phyloP scores from a whole-genome alignment of 2,888 invertebrate species.

The Sarcophaga subvicina region DNA sequence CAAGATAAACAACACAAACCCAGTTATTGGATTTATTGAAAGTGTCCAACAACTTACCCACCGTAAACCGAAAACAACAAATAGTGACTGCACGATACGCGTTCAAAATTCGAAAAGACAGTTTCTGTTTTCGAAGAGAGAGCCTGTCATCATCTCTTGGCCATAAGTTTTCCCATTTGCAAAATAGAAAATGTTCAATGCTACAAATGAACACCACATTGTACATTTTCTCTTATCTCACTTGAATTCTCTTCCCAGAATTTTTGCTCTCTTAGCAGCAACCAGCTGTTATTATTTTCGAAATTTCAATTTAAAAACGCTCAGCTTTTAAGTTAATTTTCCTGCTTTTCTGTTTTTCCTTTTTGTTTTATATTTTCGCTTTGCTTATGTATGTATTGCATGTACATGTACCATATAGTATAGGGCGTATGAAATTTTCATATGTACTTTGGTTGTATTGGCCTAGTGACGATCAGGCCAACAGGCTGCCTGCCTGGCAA shows the following conservation, averaged over 20 bases:
- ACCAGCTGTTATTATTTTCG: conserved; percentile 40
- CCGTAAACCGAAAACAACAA: conserved; percentile 45
- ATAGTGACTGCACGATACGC: conserved; percentile 63
- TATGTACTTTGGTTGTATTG: neutral
- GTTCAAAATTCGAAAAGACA: conserved; percentile 77
- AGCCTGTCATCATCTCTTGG: neutral
- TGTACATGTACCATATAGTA: neutral
- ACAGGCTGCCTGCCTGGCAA: conserved; percentile 7
- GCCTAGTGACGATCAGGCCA: neutral
- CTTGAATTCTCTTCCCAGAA: neutral
- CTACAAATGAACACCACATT: conserved; percentile 62
- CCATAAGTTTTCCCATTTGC: neutral
- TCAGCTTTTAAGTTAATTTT: conserved; percentile 50
- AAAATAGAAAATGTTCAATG: neutral
- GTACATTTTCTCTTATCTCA: neutral
- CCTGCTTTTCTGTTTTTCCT: neutral
- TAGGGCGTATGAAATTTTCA: neutral
- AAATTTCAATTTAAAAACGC: conserved; percentile 22
- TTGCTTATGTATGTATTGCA: too few relatives aligned
- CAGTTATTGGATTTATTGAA: conserved; percentile 52
- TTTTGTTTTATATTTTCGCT: too few relatives aligned
- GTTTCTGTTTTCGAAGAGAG: conserved; percentile 44
- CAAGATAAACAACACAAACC: conserved; percentile 37
- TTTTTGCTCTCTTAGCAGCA: conserved; percentile 9
- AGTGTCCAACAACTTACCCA: conserved; percentile 51